These are phyloP conservation scores for Anthonomus grandis DNA, from an alignment of 1,140 invertebrate genomes.

Conservation along the genomic window DNA sequence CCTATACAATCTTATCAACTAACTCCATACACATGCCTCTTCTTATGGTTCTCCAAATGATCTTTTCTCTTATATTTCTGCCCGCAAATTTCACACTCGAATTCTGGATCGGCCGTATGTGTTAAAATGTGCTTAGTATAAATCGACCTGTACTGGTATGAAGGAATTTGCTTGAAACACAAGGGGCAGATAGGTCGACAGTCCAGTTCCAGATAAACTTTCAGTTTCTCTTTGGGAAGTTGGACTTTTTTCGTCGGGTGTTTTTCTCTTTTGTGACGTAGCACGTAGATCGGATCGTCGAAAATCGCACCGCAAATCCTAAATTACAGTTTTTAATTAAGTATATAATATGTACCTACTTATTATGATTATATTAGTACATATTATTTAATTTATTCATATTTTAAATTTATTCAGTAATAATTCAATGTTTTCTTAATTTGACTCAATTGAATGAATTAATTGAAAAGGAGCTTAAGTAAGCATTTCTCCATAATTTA, in stretches of 20 bases:
- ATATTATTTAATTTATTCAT: too few species aligned
- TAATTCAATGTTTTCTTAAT: too few species aligned
- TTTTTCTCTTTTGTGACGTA: conserved; percentile 28
- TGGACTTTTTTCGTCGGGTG: conserved; percentile 26
- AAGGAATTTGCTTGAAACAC: conserved; percentile 27
- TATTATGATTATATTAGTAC: not conserved
- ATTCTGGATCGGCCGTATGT: conserved; percentile 22
- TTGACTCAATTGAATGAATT: too few species aligned
- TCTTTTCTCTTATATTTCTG: conserved; percentile 33
- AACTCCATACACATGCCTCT: conserved; percentile 33
- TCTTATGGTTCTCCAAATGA: conserved; percentile 32
- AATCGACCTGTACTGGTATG: conserved; percentile 19
- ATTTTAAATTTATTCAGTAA: too few species aligned
- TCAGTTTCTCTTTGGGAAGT: conserved; percentile 25
- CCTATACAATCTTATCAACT: not conserved
- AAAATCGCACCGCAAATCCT: conserved; percentile 22
- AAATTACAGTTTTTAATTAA: not conserved
- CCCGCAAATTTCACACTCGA: conserved; percentile 31
- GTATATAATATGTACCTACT: not conserved
- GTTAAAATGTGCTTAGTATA: conserved; percentile 34
- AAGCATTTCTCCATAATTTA: too few species aligned
- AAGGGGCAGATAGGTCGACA: conserved; percentile 31
- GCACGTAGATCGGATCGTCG: conserved; percentile 25
- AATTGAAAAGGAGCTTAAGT: too few species aligned
- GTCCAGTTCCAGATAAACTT: conserved; percentile 22